A percentile compares a stretch with the other conserved stretches of the same genome.
Conservation (phyloP, 1,140 invertebrate genomes). For the Cephus cinctus region DNA sequence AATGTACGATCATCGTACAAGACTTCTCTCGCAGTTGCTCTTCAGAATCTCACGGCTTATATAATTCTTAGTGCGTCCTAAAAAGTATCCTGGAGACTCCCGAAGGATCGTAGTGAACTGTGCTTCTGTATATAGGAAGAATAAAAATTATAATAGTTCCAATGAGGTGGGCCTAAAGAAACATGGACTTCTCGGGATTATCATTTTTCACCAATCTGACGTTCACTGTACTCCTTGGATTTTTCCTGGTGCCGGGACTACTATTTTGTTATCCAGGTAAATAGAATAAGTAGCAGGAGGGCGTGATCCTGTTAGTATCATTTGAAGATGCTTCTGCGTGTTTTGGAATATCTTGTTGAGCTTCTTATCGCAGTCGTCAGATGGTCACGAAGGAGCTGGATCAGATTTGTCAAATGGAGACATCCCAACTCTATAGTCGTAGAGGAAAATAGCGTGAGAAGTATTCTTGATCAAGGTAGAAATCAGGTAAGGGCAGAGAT, state of each 20-base stretch:
- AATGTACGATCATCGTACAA: not conserved
- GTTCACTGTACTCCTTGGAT: slow-evolving; percentile 21
- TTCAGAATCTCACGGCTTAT: not conserved
- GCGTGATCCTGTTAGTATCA: not conserved
- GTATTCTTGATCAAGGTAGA: slow-evolving; percentile 45
- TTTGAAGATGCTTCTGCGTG: not conserved
- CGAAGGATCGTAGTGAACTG: not conserved
- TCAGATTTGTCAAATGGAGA: slow-evolving; percentile 47
- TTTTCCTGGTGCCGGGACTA: slow-evolving; percentile 30
- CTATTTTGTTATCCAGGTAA: slow-evolving; percentile 36
- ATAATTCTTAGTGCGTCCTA: not conserved
- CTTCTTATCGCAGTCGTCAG: slow-evolving; percentile 32
- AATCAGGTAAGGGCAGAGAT: slow-evolving; percentile 48
- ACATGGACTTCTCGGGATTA: slow-evolving; percentile 23
- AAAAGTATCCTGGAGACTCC: not conserved
- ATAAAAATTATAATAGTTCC: not conserved
- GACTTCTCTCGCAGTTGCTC: not conserved
- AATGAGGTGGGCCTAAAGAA: not conserved
- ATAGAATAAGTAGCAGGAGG: not conserved
- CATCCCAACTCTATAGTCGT: slow-evolving; percentile 42
- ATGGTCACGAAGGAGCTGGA: slow-evolving; percentile 40
- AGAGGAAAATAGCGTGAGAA: slow-evolving; percentile 39
- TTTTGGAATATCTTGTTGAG: not conserved
- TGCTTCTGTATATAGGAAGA: not conserved
- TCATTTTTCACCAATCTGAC: slow-evolving; percentile 28